Conservation (phyloP, 1,140 invertebrate species). For the Hycleus cichorii region DNA sequence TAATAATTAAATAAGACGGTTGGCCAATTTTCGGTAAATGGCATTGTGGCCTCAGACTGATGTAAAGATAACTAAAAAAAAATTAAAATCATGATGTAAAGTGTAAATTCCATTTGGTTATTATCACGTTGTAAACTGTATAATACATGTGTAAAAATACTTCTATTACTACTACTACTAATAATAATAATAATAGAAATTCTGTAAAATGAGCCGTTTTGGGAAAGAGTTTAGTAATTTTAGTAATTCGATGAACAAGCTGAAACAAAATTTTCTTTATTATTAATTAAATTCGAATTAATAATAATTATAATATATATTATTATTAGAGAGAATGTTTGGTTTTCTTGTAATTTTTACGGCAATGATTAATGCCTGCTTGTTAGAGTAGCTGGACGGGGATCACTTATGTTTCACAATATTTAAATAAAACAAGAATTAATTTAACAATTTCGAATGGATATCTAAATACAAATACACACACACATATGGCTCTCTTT, state of each 20-base stretch:
- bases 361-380: slow-evolving; percentile 22
- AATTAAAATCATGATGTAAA: slow-evolving; percentile 30
- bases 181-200: too few species aligned
- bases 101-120: slow-evolving; percentile 43
- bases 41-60: slow-evolving; percentile 37
- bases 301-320: slow-evolving; percentile 38
- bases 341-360: slow-evolving; percentile 30
- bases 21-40: slow-evolving; percentile 24
- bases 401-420: slow-evolving; percentile 39
- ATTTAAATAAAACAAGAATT: background rate
- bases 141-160: slow-evolving; percentile 41
- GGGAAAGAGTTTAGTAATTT: slow-evolving; percentile 17
- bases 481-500: slow-evolving; percentile 34
- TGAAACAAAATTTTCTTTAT: too few species aligned
- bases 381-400: slow-evolving; percentile 43
- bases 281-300: background rate
- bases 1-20: slow-evolving; percentile 12
- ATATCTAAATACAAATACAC: background rate
- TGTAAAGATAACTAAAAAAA: slow-evolving; percentile 40
- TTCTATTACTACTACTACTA: slow-evolving; percentile 2
- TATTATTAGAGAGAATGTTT: slow-evolving; percentile 37
- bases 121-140: slow-evolving; percentile 36
- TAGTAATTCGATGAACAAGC: slow-evolving; percentile 20
- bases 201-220: slow-evolving; percentile 33
- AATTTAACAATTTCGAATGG: background rate